A percentile compares a stretch with the other conserved stretches of the same genome.
Conservation (phyloP, 2,888 invertebrate species). For the Apamea anceps region DNA sequence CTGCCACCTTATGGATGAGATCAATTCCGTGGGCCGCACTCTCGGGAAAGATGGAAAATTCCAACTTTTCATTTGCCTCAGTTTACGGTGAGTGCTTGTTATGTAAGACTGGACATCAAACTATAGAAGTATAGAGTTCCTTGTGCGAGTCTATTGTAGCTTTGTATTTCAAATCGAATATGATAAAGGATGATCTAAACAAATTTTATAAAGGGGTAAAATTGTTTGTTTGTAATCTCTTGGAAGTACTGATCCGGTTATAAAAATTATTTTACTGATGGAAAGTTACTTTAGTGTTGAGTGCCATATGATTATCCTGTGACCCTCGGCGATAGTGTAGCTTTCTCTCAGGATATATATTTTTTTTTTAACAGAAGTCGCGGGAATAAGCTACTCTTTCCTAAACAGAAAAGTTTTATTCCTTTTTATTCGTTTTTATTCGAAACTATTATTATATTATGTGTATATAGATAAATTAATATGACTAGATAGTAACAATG, state of each 20-base stretch:
- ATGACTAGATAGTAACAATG: not conserved
- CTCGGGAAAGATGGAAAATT: constrained; percentile 99
- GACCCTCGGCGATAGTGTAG: no score
- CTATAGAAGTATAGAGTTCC: not conserved
- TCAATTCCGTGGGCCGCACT: constrained; percentile 94
- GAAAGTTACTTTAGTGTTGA: not conserved
- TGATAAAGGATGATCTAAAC: not conserved
- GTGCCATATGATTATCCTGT: not conserved
- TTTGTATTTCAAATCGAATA: not conserved
- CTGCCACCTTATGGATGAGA: constrained; percentile 96
- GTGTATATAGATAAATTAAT: not conserved
- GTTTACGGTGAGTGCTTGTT: constrained; percentile 93
- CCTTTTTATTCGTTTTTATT: no score
- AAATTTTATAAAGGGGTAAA: not conserved
- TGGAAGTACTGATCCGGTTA: not conserved
- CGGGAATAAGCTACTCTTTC: not conserved
- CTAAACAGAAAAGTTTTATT: not conserved
- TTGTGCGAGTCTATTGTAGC: not conserved
- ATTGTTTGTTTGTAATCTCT: not conserved
- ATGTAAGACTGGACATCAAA: not conserved
- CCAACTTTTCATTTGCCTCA: constrained; percentile 98
- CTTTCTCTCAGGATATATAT: not conserved
- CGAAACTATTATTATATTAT: no score
- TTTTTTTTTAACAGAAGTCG: not conserved
- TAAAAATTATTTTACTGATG: not conserved